Percentiles rank a stretch among this genome's conserved stretches.
phyloP scores from a whole-genome alignment of 2,797 vertebrate species.

The Lacerta viridis region DNA sequence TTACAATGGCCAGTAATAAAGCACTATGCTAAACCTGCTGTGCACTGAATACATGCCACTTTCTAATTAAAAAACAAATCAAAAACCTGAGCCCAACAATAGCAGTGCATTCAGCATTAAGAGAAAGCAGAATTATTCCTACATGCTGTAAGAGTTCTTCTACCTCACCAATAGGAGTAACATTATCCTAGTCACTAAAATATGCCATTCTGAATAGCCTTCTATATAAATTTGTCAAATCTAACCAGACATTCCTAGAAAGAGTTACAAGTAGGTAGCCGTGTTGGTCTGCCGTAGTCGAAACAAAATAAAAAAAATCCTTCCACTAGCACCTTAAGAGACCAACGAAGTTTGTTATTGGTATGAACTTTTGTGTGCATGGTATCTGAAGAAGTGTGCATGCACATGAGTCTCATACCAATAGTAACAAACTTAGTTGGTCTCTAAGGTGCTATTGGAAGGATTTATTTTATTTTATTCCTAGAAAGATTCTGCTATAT shows the following conservation, averaged over 20 bases:
- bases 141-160: background rate
- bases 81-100: background rate
- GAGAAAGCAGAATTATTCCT: no score
- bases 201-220: background rate
- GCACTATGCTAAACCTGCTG: background rate
- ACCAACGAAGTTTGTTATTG: no score
- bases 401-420: no score
- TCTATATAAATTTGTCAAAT: constrained; percentile 31
- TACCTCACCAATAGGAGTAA: background rate
- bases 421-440: no score
- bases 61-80: background rate
- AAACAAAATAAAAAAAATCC: no score
- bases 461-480: background rate
- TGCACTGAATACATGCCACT: background rate
- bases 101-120: background rate
- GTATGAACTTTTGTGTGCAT: no score
- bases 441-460: no score
- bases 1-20: constrained; percentile 6
- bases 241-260: background rate
- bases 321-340: no score
- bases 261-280: no score
- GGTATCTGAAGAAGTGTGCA: no score
- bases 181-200: background rate
- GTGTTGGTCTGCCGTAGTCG: no score
- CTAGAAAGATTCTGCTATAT: background rate